Base-by-base conservation (phyloP, 2,797 vertebrate genomes). In the Anguilla marmorata region DNA sequence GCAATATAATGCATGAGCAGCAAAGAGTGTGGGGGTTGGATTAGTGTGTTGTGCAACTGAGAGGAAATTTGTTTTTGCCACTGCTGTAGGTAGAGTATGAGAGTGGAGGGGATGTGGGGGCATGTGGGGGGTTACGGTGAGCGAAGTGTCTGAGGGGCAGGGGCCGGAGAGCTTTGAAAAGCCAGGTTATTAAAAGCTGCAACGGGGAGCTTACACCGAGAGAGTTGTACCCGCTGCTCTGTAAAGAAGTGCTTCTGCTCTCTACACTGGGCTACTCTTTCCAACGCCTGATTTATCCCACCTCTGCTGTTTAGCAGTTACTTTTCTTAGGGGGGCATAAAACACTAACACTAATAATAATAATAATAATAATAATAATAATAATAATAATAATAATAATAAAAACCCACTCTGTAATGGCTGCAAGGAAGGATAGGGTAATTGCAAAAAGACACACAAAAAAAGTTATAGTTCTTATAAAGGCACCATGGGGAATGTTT, bases 1-100 rank as follows among this genome's bases (percentile, higher is more conserved):
- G 97, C 97, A 98, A 97, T 98, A 98, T 98, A 98, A 98, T 98
- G 98, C 97, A 97, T 98, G 97, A 98, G 97, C 97, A 74, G 83
- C 52, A 27, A 72, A 97, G 97, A 98, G 97, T 54, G 96, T 94
- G 95, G 95, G 96, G 97, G 96, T 96, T 8, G 24, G 96, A 96
- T 97, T 96, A 95, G 96, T 93, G 94, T 97, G 96, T 97, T 96
- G 97, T 97, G 96, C 97, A 97, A 98, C 97, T 97, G 97, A 45
- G 97, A 97, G 97, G 97, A 98, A 97, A 97, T 98, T 95, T 97
- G 96, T 95, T 90, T 92, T 89, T 89, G 89, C 93, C 89, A 94
- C 95, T 90, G 72, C 84, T 84, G 76, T 74, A 41, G 79, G 79
- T 86, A 50, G 24, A 41, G 83, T 69, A 66, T 30, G 58, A 56